Conservation (phyloP, 2,113 vertebrate species). For the Mastomys coucha region DNA sequence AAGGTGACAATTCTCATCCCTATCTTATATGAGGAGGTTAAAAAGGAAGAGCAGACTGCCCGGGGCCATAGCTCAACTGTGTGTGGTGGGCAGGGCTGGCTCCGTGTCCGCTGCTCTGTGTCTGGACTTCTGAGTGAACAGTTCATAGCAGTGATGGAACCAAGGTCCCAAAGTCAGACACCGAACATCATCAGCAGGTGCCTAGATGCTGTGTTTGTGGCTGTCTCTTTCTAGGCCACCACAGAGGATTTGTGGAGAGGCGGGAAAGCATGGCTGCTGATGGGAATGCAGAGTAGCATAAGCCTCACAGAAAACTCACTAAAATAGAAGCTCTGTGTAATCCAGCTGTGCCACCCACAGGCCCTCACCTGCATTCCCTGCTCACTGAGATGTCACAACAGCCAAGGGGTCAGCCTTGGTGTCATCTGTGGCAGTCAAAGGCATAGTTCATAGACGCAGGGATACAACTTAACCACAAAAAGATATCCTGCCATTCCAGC, state of each 20-base stretch:
- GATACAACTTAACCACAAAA: neutral
- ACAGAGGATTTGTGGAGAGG: neutral
- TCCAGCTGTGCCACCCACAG: neutral
- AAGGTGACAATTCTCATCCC: neutral
- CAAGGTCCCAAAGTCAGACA: neutral
- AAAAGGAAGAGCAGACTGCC: neutral
- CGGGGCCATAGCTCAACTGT: neutral
- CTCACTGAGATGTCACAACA: neutral
- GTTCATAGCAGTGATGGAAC: neutral
- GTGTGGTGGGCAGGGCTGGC: neutral
- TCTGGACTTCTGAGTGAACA: neutral
- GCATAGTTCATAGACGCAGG: too few species aligned
- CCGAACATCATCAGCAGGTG: too few species aligned
- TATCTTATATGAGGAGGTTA: neutral
- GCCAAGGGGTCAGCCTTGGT: neutral
- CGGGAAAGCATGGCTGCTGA: too few species aligned
- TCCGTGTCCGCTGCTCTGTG: neutral
- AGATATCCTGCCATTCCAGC: neutral
- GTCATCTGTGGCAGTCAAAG: neutral
- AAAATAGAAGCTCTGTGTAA: neutral
- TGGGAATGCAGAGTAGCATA: neutral
- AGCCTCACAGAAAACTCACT: neutral
- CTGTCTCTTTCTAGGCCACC: neutral
- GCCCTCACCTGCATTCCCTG: neutral
- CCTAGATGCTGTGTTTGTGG: neutral